Percentiles rank a stretch among this genome's conserved stretches.
Evolutionary conservation across 2,797 vertebrate species (phyloP).

Genomic region (Buphagus erythrorhynchus): DNA sequence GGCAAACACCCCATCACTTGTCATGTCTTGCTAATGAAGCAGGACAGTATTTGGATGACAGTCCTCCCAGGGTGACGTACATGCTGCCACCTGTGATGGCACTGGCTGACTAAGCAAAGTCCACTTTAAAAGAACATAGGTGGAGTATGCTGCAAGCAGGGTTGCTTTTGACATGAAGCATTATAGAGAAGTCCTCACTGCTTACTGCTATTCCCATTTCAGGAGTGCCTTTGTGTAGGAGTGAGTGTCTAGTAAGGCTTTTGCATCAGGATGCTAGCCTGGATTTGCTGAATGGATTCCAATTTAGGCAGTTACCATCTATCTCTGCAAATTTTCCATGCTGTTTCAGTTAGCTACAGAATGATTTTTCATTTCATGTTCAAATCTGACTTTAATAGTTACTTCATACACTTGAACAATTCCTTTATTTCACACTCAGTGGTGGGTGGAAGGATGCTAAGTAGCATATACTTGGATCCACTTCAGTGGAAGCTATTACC

Average conservation of each 20-base stretch:
- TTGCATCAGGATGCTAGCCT: neutral
- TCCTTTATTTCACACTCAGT: slow-evolving; percentile 10
- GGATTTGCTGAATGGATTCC: slow-evolving; percentile 13
- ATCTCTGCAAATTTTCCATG: neutral
- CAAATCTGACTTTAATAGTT: slow-evolving; percentile 4
- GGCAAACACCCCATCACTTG: neutral
- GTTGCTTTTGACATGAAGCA: neutral
- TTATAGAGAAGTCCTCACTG: neutral
- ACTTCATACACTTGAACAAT: slow-evolving; percentile 18
- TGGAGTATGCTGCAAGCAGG: neutral
- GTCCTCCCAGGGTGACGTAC: neutral
- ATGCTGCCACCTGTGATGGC: neutral
- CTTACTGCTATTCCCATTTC: neutral
- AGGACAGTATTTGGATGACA: neutral
- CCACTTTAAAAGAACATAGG: neutral
- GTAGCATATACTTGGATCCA: neutral
- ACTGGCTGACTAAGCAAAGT: neutral
- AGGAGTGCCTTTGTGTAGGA: neutral
- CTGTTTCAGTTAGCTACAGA: neutral
- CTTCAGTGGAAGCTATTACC: neutral
- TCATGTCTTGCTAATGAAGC: neutral
- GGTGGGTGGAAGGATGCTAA: neutral
- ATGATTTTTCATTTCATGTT: slow-evolving; percentile 25
- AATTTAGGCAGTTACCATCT: neutral
- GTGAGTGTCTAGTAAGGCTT: slow-evolving; percentile 4